Base-by-base conservation (phyloP, 2,797 vertebrate genomes). In the Hoplostethus atlanticus region DNA sequence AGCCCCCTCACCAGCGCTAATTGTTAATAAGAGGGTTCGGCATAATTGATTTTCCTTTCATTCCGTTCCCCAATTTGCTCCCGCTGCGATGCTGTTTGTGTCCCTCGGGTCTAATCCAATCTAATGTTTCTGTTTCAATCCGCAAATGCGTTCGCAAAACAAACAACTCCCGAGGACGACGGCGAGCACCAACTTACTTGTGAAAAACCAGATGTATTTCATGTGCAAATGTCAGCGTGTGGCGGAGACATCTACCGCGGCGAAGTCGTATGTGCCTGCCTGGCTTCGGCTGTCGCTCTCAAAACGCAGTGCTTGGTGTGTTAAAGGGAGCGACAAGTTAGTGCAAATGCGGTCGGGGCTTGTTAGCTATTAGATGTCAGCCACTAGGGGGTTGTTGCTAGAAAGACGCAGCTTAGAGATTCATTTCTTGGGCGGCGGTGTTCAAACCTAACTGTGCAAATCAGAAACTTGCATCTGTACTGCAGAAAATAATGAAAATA, bases 41-140 rank as follows among this genome's bases (percentile, higher is more conserved):
- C 71, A 83, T 90, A 90, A 93, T 94, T 91, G 82, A 92, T 91
- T 91, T 90, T 80, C 66, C 88, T 83, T 89, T 87, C 87, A 86
- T 88, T 90, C 82, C 54, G 76, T 64, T 89, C 84, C 81, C 87
- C 21, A 86, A 84, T 91, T 91, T 87, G 77, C 79, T 82, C 71
- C 79, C 71, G 81, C 74, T 76, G 88, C 72, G 77, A 80, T 77
- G 80, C 70, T 46, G 63, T 83, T 77, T 70, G 71, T 79, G 79
- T 90, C 93, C 85, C 76, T 68, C 1, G 72, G 92, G 89, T 80
- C 76, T 89, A 83, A 67, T 75, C 73, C 67, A 67, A 91, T 93
- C 83, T 89, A 64, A 78, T 59, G 48, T 66, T 90, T 84, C 77
- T 80, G 71, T 88, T 91, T 83, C 80, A 88, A 79, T 83, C 84